Conservation (phyloP, 2,888 invertebrate species). For the Dryobotodes eremita region DNA sequence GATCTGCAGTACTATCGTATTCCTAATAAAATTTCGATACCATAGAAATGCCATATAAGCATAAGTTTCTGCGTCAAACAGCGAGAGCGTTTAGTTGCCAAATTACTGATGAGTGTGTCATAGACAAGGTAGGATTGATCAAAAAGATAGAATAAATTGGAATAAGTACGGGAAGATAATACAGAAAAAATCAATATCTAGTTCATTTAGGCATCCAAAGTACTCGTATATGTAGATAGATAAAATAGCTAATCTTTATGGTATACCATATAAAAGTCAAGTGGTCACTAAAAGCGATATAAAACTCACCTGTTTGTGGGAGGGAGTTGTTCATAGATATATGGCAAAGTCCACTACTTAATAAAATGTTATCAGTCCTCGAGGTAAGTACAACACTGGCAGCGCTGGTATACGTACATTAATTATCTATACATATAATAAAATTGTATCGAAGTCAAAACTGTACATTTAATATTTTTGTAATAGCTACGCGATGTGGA, state of each 20-base stretch:
- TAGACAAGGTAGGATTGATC: not conserved
- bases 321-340: not conserved
- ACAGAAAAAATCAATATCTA: not conserved
- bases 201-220: not conserved
- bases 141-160: not conserved
- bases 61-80: not conserved
- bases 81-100: not conserved
- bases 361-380: not conserved
- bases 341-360: constrained; percentile 1
- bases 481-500: not conserved
- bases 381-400: not conserved
- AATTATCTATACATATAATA: not conserved
- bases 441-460: not conserved
- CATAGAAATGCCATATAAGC: constrained; percentile 7
- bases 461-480: not conserved
- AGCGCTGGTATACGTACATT: not conserved
- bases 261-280: constrained; percentile 4
- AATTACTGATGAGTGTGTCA: not conserved
- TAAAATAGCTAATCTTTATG: constrained; percentile 21
- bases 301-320: not conserved
- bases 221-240: constrained; percentile 8
- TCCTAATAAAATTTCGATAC: not conserved
- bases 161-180: not conserved
- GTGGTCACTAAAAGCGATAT: constrained; percentile 29
- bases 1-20: not conserved